A percentile compares a stretch with the other conserved stretches of the same genome.
Conservation (phyloP, 2,888 invertebrate species). For the Gastrophysa polygoni region DNA sequence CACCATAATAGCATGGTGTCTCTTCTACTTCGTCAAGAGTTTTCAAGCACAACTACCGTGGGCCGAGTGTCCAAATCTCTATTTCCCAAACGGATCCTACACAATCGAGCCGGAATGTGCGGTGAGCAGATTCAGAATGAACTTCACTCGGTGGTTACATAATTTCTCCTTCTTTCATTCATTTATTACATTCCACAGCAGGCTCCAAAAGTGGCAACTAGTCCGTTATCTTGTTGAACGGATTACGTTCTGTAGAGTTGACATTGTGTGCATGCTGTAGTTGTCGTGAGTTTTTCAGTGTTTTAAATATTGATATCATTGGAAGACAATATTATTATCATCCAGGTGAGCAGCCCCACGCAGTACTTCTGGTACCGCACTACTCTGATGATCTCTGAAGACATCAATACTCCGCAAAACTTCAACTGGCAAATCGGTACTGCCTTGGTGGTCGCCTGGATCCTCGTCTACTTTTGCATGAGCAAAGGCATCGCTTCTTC, state of each 20-base stretch:
- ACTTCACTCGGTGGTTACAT: too few species aligned
- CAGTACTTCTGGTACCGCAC: conserved; percentile 96
- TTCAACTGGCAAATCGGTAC: conserved; percentile 93
- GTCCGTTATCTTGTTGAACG: too few species aligned
- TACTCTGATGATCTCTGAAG: conserved; percentile 87
- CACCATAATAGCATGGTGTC: conserved; percentile 97
- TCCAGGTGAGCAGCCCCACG: conserved; percentile 84
- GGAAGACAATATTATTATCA: too few species aligned
- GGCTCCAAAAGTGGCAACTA: too few species aligned
- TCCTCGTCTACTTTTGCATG: conserved; percentile 94
- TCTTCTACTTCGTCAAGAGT: conserved; percentile 93
- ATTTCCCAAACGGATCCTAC: conserved; percentile 80
- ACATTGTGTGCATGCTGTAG: too few species aligned
- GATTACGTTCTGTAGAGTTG: too few species aligned
- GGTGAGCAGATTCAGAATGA: conserved; percentile 60
- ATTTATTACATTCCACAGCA: too few species aligned
- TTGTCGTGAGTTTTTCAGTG: too few species aligned
- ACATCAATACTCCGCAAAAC: conserved; percentile 81
- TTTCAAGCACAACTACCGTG: conserved; percentile 92
- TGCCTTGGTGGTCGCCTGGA: conserved; percentile 89
- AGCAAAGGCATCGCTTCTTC: conserved; percentile 97
- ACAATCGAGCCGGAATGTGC: conserved; percentile 80
- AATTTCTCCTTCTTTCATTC: too few species aligned
- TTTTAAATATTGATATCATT: too few species aligned
- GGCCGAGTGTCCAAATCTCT: conserved; percentile 87